Percentiles rank a stretch among this genome's conserved stretches.
Conservation (phyloP, 2,888 invertebrate genomes). For the Acleris laterana region DNA sequence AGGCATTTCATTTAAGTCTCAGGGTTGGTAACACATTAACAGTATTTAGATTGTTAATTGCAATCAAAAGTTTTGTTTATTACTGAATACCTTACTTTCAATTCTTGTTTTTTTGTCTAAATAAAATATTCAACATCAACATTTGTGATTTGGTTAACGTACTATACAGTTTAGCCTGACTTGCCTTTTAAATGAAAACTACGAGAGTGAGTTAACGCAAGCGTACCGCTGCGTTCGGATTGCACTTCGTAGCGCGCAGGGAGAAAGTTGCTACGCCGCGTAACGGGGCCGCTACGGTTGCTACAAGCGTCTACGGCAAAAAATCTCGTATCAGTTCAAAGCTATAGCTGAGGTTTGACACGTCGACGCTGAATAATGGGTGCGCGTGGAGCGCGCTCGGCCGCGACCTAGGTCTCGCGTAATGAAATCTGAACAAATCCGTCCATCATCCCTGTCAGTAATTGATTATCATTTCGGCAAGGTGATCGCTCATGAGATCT, state of each 20-base stretch:
- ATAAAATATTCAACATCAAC: too few relatives aligned
- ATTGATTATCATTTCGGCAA: conserved; percentile 22
- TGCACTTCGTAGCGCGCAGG: too few relatives aligned
- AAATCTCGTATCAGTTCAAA: neutral
- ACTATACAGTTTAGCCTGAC: neutral
- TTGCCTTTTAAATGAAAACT: neutral
- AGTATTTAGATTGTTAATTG: too few relatives aligned
- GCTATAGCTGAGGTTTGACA: conserved; percentile 2
- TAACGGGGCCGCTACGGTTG: conserved; percentile 1
- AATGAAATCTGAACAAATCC: conserved; percentile 25
- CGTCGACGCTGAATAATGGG: conserved; percentile 5
- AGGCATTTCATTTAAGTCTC: too few relatives aligned
- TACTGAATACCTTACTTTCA: too few relatives aligned
- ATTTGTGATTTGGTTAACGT: too few relatives aligned
- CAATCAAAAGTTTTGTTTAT: too few relatives aligned
- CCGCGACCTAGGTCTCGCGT: conserved; percentile 16
- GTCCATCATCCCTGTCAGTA: conserved; percentile 22
- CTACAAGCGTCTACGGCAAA: too few relatives aligned
- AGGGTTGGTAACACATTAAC: too few relatives aligned
- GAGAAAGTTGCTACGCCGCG: conserved; percentile 2
- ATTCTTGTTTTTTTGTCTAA: too few relatives aligned
- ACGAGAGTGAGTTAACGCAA: neutral
- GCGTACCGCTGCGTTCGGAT: neutral
- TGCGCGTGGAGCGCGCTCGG: conserved; percentile 11
- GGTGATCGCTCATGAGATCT: conserved; percentile 13